Evolutionary conservation across 2,797 vertebrate species (phyloP), one percentile per base, ranked within the genome.

Genomic region (Zalophus californianus): DNA sequence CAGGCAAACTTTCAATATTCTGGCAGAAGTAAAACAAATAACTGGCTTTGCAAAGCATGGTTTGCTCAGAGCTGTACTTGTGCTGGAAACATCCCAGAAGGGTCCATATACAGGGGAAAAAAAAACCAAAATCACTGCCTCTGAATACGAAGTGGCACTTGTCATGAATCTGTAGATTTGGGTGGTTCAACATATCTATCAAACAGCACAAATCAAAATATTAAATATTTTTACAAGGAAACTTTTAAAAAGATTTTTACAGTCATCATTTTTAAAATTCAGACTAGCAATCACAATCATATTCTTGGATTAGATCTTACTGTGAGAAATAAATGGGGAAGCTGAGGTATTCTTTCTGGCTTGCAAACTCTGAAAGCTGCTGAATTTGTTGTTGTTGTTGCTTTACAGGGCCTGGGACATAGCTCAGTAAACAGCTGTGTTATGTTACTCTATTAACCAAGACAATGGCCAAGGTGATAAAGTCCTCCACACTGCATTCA

Each of bases 1-100:
- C 92, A 98, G 98, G 97, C 98, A 98, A 98, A 98, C 91, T 98
- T 99, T 98, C 97, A 95, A 97, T 98, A 98, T 98, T 98, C 98
- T 97, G 95, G 97, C 95, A 96, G 83, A 97, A 84, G 92, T 97
- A 97, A 97, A 96, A 98, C 92, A 98, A 98, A 98, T 92, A 98
- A 97, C 90, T 78, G 56, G 78, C 73, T 98, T 97, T 96, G 82
- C 88, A 96, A 98, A 85, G 73, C 83, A 25, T 64, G 85, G 41
- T 96, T 97, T 97, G 50, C 89, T 25, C 8, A 77, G 94, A 87
- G 68, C 60, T 91, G 7, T 91, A 75, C 86, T 98, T 96, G 48
- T 20, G 80, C 93, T 80, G 60, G 91, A 98, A 96, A 97, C 38
- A 58, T 77, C 85, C 91, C 89, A 96, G 94, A 89, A 96, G 94